Base-by-base conservation (phyloP, 2,113 vertebrate genomes). In the Ophiodon elongatus region DNA sequence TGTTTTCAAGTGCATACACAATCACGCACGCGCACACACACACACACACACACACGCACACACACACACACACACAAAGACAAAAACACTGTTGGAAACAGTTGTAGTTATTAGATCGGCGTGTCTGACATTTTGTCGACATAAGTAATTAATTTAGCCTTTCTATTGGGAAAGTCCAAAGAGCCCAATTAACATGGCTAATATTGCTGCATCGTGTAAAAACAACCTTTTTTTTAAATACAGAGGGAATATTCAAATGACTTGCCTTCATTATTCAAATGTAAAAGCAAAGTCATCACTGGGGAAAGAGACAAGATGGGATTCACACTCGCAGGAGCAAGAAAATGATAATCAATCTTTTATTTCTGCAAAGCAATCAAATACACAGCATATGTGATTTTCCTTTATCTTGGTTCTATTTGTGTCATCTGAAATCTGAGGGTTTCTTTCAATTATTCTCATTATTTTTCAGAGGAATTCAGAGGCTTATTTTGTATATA, bases 181-280 rank as follows among this genome's bases (percentile, higher is more conserved):
- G 95, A 95, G 92, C 90, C 91, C 84, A 94, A 91, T 96, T 96
- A 95, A 95, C 93, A 96, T 96, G 84, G 94, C 89, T 95, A 96
- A 93, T 94, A 95, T 85, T 95, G 93, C 92, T 95, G 93, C 89
- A 93, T 93, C 76, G 92, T 83, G 95, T 96, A 95, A 95, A 96
- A 96, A 96, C 82, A 91, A 88, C 89, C 88, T 94, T 96, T 92
- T 96, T 93, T 89, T 70, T 94, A 45, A 60, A 94, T 95, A 93
- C 86, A 94, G 81, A 95, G 91, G 95, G 95, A 96, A 96, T 97
- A 96, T 96, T 96, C 85, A 95, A 96, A 95, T 96, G 66, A 89
- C 92, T 93, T 88, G 89, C 89, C 95, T 96, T 96, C 92, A 95
- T 95, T 96, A 96, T 94, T 94, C 95, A 95, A 95, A 93, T 95